Conservation (phyloP, 2,888 invertebrate genomes). For the Neoscelio sp. region DNA sequence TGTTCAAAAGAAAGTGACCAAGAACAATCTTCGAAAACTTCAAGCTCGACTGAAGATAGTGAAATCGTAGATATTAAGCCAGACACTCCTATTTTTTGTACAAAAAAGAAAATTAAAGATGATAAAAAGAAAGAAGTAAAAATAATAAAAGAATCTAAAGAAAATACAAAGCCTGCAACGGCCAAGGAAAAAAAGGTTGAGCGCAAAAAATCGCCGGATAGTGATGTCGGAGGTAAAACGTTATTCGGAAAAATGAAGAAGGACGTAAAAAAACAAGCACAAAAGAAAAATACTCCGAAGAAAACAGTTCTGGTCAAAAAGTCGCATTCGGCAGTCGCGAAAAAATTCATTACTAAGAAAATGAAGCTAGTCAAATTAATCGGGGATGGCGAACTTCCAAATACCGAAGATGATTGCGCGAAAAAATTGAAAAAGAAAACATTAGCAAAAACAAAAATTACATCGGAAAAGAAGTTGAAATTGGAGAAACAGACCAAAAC, state of each 20-base stretch:
- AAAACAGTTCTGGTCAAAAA: slow-evolving; percentile 78
- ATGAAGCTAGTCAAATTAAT: slow-evolving; percentile 79
- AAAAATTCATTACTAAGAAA: slow-evolving; percentile 80
- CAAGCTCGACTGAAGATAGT: slow-evolving; percentile 63
- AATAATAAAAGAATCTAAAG: slow-evolving; percentile 75
- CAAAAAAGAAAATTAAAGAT: slow-evolving; percentile 76
- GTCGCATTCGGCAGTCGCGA: slow-evolving; percentile 75
- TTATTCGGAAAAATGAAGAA: slow-evolving; percentile 71
- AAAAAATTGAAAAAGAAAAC: slow-evolving; percentile 77
- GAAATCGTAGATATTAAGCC: slow-evolving; percentile 64
- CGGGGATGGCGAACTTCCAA: slow-evolving; percentile 69
- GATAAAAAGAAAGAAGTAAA: slow-evolving; percentile 79
- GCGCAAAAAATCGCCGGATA: slow-evolving; percentile 76
- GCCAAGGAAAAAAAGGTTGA: slow-evolving; percentile 80
- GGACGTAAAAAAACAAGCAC: slow-evolving; percentile 72
- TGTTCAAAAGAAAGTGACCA: slow-evolving; percentile 61
- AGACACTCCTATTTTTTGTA: slow-evolving; percentile 60
- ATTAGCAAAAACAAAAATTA: slow-evolving; percentile 73
- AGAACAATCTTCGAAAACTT: slow-evolving; percentile 54
- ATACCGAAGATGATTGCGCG: slow-evolving; percentile 69
- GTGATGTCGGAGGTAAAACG: slow-evolving; percentile 65
- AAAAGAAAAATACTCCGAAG: slow-evolving; percentile 75
- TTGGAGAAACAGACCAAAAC: slow-evolving; percentile 79
- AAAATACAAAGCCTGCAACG: slow-evolving; percentile 73
- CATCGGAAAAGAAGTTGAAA: slow-evolving; percentile 77